Evolutionary conservation across 2,888 invertebrate genomes (phyloP).

Genomic region (Teinopalpus imperialis): DNA sequence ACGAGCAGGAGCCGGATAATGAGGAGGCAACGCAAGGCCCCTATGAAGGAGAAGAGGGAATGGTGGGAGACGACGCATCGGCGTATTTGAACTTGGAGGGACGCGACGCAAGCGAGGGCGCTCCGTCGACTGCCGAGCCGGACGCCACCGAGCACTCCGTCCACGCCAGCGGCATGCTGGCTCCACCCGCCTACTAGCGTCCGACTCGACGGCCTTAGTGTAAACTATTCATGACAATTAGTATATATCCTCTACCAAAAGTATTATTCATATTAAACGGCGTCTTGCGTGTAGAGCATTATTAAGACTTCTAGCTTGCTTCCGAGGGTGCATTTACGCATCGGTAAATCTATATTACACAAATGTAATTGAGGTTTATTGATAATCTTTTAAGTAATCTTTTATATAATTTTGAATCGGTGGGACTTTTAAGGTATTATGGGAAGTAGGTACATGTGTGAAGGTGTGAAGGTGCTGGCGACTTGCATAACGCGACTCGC

Average conservation of each 20-base stretch:
- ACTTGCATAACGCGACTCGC: slow-evolving; percentile 72
- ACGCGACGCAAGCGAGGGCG: slow-evolving; percentile 66
- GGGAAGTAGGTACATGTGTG: too few relatives aligned
- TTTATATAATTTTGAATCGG: slow-evolving; percentile 49
- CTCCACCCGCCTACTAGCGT: slow-evolving; percentile 75
- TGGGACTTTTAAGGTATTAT: slow-evolving; percentile 60
- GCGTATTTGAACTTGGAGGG: slow-evolving; percentile 68
- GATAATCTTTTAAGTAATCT: slow-evolving; percentile 39
- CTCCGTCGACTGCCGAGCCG: slow-evolving; percentile 82
- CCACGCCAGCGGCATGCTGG: slow-evolving; percentile 81
- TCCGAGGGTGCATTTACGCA: slow-evolving; percentile 53
- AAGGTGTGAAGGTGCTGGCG: slow-evolving; percentile 75
- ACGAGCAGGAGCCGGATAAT: slow-evolving; percentile 61
- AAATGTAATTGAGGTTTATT: slow-evolving; percentile 60
- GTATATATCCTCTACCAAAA: slow-evolving; percentile 73
- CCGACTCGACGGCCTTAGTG: slow-evolving; percentile 47
- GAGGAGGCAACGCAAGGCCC: slow-evolving; percentile 83
- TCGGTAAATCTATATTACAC: slow-evolving; percentile 44
- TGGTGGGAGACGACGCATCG: slow-evolving; percentile 81
- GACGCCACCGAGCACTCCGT: slow-evolving; percentile 77
- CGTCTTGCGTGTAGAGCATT: slow-evolving; percentile 49
- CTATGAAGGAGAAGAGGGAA: slow-evolving; percentile 80
- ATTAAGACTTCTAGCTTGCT: slow-evolving; percentile 51
- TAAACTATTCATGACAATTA: slow-evolving; percentile 47
- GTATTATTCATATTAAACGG: slow-evolving; percentile 69